Conservation (phyloP, 2,888 invertebrate species). For the Ypsolopha scabrella region DNA sequence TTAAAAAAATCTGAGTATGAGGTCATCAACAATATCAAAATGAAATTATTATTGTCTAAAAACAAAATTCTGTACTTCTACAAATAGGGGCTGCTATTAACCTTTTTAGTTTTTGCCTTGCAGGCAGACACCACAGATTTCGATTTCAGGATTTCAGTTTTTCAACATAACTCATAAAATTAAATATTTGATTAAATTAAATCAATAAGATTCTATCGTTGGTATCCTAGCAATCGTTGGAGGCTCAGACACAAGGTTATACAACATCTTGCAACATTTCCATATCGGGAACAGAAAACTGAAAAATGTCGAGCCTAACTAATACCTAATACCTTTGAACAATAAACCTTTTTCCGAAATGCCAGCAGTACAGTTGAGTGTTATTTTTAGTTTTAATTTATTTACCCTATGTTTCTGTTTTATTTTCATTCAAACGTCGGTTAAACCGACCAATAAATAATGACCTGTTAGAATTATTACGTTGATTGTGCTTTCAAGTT, state of each 20-base stretch:
- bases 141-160: background rate
- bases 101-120: no score
- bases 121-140: background rate
- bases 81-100: no score
- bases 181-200: background rate
- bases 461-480: background rate
- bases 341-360: background rate
- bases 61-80: no score
- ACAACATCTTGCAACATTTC: no score
- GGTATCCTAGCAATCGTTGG: background rate
- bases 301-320: no score
- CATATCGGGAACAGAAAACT: no score
- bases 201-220: background rate
- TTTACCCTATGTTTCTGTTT: background rate
- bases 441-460: background rate
- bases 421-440: background rate
- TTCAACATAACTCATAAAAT: no score
- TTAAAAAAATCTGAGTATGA: no score
- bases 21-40: no score
- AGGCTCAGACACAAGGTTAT: no score
- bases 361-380: background rate
- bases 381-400: background rate
- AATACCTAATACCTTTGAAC: no score
- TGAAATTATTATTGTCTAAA: no score
- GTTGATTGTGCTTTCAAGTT: background rate